These are phyloP conservation scores for Eleginops maclovinus DNA, from an alignment of 2,113 vertebrate genomes.

Conservation along the genomic window DNA sequence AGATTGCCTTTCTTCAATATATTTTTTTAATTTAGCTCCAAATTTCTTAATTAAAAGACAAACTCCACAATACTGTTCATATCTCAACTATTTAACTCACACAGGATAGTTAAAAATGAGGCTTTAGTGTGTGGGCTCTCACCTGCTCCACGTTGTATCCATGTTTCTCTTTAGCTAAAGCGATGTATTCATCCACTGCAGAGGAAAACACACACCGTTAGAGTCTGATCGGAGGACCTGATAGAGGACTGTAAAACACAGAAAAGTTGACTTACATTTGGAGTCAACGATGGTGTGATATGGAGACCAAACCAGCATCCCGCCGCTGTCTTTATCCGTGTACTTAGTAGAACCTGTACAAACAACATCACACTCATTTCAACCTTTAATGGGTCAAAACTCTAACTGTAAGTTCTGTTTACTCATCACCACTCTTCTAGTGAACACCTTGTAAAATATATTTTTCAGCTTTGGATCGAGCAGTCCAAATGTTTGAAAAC, in stretches of 20 bases:
- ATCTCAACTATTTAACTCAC: too few species aligned
- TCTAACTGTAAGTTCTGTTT: too few species aligned
- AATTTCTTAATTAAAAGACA: too few species aligned
- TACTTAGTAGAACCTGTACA: slow-evolving; percentile 91
- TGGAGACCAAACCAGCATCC: slow-evolving; percentile 98
- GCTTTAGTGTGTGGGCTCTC: not conserved
- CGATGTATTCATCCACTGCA: slow-evolving; percentile 98
- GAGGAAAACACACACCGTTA: slow-evolving; percentile 38
- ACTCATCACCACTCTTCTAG: too few species aligned
- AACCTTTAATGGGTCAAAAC: too few species aligned
- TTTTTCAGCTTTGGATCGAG: not conserved
- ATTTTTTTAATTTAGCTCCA: too few species aligned
- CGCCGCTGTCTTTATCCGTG: slow-evolving; percentile 94
- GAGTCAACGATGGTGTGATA: slow-evolving; percentile 91
- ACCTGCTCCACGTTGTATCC: slow-evolving; percentile 98
- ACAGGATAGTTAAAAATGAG: too few species aligned
- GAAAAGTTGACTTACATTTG: slow-evolving; percentile 88
- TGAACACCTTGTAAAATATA: not conserved
- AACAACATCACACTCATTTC: not conserved
- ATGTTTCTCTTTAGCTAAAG: slow-evolving; percentile 98
- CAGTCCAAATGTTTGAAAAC: not conserved
- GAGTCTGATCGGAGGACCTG: not conserved
- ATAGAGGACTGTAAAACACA: not conserved
- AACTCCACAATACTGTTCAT: too few species aligned
- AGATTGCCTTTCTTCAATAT: too few species aligned